phyloP scores from a whole-genome alignment of 2,113 vertebrate species.

The Toxotes jaculatrix region DNA sequence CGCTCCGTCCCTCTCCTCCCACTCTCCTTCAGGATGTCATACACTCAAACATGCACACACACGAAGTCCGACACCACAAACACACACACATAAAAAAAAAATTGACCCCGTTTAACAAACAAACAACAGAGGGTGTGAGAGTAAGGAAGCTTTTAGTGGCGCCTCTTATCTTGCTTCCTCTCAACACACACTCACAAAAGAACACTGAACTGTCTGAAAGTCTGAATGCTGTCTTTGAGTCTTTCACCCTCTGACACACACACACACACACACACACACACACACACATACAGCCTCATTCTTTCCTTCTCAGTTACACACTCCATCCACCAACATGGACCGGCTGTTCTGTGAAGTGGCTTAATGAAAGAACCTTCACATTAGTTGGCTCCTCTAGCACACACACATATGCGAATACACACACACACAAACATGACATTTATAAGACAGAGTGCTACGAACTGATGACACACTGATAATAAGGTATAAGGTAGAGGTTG shows the following conservation, averaged over 20 bases:
- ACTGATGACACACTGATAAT: not conserved
- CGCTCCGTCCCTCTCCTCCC: slow-evolving; percentile 30
- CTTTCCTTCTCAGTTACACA: slow-evolving; percentile 41
- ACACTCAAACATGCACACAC: slow-evolving; percentile 3
- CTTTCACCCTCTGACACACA: slow-evolving; percentile 33
- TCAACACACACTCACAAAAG: slow-evolving; percentile 39
- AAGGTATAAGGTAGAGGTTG: not conserved
- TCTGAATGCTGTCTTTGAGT: slow-evolving; percentile 70
- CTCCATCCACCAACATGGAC: slow-evolving; percentile 55
- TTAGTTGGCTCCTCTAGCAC: not conserved
- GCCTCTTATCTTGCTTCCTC: slow-evolving; percentile 76
- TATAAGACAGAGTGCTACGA: not conserved
- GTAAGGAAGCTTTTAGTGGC: slow-evolving; percentile 67
- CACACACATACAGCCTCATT: slow-evolving; percentile 48
- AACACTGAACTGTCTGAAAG: slow-evolving; percentile 38
- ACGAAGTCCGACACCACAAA: slow-evolving; percentile 16
- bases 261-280: no score
- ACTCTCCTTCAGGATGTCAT: slow-evolving; percentile 25
- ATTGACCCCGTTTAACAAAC: slow-evolving; percentile 68
- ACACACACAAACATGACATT: not conserved
- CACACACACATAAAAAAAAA: slow-evolving; percentile 31
- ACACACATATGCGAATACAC: slow-evolving; percentile 8
- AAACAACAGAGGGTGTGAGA: slow-evolving; percentile 59
- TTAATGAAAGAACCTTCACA: slow-evolving; percentile 56
- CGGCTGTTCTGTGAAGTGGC: slow-evolving; percentile 67